Evolutionary conservation across 2,888 invertebrate species (phyloP).

Genomic region (Formica aserva): DNA sequence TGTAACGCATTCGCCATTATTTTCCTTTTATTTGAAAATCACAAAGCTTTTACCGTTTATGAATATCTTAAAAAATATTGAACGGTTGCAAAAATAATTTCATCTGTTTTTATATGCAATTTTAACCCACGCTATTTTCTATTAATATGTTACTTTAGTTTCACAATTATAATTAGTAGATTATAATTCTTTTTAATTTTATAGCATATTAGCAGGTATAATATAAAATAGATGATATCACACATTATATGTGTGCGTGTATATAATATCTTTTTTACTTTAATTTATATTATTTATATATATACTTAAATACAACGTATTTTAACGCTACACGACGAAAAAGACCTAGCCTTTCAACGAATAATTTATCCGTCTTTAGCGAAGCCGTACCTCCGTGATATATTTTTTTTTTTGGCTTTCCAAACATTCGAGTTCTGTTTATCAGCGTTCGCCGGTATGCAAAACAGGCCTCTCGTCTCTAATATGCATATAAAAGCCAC

Average conservation of each 20-base stretch:
- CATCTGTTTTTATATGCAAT: not conserved
- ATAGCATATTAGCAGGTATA: not conserved
- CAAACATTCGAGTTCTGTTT: slow-evolving; percentile 43
- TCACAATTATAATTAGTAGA: not conserved
- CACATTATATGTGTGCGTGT: not conserved
- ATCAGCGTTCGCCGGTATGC: slow-evolving; percentile 38
- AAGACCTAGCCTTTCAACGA: not conserved
- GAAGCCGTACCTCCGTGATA: slow-evolving; percentile 4
- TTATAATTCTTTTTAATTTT: not conserved
- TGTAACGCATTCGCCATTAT: slow-evolving; percentile 22
- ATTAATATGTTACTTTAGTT: not conserved
- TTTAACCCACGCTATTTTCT: not conserved
- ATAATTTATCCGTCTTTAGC: slow-evolving; percentile 13
- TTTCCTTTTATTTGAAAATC: slow-evolving; percentile 17
- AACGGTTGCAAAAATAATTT: not conserved
- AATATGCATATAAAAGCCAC: slow-evolving; percentile 53
- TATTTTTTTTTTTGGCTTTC: slow-evolving; percentile 37
- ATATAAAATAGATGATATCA: not conserved
- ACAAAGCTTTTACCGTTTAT: slow-evolving; percentile 13
- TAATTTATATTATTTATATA: not conserved
- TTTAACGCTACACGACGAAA: not conserved
- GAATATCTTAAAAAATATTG: not conserved
- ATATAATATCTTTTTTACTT: not conserved
- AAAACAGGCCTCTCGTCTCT: slow-evolving; percentile 35
- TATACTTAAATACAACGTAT: not conserved